phyloP scores from a whole-genome alignment of 2,113 vertebrate species.

The Clupea harengus region DNA sequence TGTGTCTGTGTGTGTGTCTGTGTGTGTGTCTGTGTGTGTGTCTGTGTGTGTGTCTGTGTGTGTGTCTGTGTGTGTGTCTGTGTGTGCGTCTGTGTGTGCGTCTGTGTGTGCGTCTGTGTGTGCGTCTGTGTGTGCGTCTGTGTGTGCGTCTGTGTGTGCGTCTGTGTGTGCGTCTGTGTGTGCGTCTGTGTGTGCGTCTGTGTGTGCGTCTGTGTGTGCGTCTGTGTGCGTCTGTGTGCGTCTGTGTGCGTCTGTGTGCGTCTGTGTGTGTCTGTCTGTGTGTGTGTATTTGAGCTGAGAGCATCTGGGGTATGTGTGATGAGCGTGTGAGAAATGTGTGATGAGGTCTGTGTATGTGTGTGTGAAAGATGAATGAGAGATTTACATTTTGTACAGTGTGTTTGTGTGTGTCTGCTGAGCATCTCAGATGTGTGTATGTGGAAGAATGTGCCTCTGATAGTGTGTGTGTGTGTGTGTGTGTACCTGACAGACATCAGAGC shows the following conservation, averaged over 20 bases:
- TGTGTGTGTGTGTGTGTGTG: conserved; percentile 9
- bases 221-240: background rate
- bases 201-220: background rate
- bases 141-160: background rate
- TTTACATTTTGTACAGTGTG: background rate
- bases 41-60: background rate
- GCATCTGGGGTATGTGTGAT: background rate
- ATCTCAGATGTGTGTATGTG: background rate
- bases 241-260: conserved; percentile 23
- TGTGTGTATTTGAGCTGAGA: background rate
- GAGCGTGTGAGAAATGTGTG: background rate
- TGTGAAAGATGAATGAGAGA: conserved; percentile 3
- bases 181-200: background rate
- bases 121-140: background rate
- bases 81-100: background rate
- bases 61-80: background rate
- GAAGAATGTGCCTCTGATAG: background rate
- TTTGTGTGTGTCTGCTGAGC: background rate
- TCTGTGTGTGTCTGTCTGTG: background rate
- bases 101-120: background rate
- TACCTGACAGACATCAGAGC: conserved; percentile 98
- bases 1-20: background rate
- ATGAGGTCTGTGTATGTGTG: background rate
- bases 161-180: background rate
- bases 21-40: background rate